Percentiles rank a stretch among this genome's conserved stretches.
Evolutionary conservation across 2,888 invertebrate genomes (phyloP).

Genomic region (Hymenopus coronatus): DNA sequence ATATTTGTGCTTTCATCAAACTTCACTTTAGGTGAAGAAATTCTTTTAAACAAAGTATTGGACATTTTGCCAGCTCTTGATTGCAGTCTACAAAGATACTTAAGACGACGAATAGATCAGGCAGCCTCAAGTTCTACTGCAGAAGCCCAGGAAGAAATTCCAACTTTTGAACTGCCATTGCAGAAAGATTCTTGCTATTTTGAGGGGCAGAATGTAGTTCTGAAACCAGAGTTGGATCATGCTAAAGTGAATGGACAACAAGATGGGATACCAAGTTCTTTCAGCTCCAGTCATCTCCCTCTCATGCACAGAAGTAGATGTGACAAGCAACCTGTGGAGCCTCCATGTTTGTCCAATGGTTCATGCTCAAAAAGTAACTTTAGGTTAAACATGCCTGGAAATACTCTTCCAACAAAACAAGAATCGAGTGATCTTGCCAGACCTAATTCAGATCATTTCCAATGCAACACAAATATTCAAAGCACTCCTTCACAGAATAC

Average conservation of each 20-base stretch:
- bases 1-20: constrained; percentile 26
- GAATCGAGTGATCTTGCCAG: not conserved
- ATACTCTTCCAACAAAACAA: constrained; percentile 17
- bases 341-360: constrained; percentile 8
- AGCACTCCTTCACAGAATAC: no score
- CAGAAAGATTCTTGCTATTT: not conserved
- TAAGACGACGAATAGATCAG: constrained; percentile 22
- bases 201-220: not conserved
- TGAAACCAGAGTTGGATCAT: not conserved
- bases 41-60: constrained; percentile 21
- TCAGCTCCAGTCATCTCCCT: constrained; percentile 18
- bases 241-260: not conserved
- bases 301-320: not conserved
- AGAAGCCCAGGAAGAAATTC: not conserved
- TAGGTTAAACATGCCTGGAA: constrained; percentile 7
- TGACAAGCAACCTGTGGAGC: constrained; percentile 18
- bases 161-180: not conserved
- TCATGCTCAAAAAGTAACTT: constrained; percentile 17
- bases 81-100: constrained; percentile 19
- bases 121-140: not conserved
- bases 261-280: not conserved
- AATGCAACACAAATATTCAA: no score
- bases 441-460: no score
- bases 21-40: constrained; percentile 14
- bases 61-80: constrained; percentile 25